Evolutionary conservation across 2,797 vertebrate species (phyloP).

Genomic region (Anniella stebbinsi): DNA sequence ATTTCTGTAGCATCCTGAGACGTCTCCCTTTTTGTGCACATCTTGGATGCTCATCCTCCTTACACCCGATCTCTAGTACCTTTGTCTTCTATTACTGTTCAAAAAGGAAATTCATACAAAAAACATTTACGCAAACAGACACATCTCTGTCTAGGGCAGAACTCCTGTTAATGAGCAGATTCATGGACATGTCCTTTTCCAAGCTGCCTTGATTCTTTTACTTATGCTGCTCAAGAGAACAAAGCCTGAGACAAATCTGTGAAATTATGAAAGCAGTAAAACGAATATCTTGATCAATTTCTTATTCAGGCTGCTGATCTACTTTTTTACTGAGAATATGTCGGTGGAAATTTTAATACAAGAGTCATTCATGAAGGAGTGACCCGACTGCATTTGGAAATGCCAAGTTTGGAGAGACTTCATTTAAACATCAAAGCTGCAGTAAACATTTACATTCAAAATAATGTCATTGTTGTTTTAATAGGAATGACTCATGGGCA

Average conservation of each 20-base stretch:
- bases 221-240: not conserved
- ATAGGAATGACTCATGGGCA: not conserved
- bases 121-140: not conserved
- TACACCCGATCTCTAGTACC: not conserved
- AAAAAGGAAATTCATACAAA: not conserved
- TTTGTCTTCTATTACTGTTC: not conserved
- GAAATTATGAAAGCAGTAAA: not conserved
- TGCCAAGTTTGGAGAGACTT: conserved; percentile 13
- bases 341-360: not conserved
- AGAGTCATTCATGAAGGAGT: not conserved
- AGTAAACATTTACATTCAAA: conserved; percentile 10
- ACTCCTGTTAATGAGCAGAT: not conserved
- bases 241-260: not conserved
- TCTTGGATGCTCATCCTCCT: no score
- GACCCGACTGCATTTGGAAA: not conserved
- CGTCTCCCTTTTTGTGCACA: no score
- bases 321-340: not conserved
- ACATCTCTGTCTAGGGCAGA: not conserved
- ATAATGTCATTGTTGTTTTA: not conserved
- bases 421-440: conserved; percentile 2
- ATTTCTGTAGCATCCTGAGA: no score
- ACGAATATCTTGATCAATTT: not conserved
- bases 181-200: not conserved
- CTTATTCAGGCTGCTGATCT: not conserved
- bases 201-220: not conserved